Base-by-base conservation (phyloP, 2,113 vertebrate genomes). In the Polypterus bichir region DNA sequence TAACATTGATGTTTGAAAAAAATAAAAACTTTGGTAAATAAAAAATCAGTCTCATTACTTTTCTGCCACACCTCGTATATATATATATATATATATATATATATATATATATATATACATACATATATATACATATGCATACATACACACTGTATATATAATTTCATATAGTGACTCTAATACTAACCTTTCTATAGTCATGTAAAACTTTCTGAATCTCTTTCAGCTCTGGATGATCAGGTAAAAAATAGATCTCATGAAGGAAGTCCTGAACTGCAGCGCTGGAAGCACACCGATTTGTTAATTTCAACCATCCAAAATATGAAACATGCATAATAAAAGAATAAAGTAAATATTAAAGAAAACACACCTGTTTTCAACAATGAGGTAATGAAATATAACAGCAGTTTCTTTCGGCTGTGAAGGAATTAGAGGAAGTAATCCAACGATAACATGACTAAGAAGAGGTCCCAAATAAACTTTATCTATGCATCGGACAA, bases 171-270 rank as follows among this genome's bases (percentile, higher is more conserved):
- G 27, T 27, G 27, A 27, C n/a, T n/a, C 27, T 11, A 54, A 48
- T 9, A 58, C 75, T 59, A 79, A 99, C 96, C 92, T 98, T 95
- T 74, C 93, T 90, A 69, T 91, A 93, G 74, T 97, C 85, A 67
- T 94, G 92, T 70, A 99, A 89, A 64, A 95, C 83, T 1, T 87
- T 79, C 70, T 96, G 91, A 73, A 99, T 92, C 70, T 92, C 86
- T 78, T 89, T 88, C 46, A 99, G 81, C 66, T 97, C 92, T 5
- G 88, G 86, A 71, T 95, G 91, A 69, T 97, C 89, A 52, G 95
- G 96, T 11, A 99, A 81, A 72, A 98, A 97, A 79, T 98, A 98
- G 77, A 98, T 97, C 87, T 99, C 96, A 80, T 99, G 96, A 59
- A 99, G 89, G 69, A 93, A 96, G 70, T 98, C 95, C 64, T 84